Conservation (phyloP, 1,140 invertebrate species). For the Drosophila sp. region DNA sequence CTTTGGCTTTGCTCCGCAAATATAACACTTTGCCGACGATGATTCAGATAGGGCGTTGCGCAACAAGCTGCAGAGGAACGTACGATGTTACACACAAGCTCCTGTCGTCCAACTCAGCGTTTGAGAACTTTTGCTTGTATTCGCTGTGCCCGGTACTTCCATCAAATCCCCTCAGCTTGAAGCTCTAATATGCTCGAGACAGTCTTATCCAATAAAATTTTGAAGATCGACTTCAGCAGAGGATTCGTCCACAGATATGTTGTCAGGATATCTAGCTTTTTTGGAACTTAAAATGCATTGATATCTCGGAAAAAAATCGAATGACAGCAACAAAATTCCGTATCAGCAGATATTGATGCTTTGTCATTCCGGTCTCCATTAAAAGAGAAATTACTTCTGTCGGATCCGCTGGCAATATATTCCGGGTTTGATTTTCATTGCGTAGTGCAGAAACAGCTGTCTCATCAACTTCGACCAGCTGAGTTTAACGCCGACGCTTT, state of each 20-base stretch:
- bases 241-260: slow-evolving; percentile 23
- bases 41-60: not conserved
- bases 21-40: not conserved
- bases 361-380: slow-evolving; percentile 8
- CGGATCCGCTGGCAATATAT: not conserved
- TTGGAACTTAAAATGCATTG: not conserved
- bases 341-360: slow-evolving; percentile 20
- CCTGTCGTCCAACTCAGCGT: not conserved
- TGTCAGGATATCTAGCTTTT: slow-evolving; percentile 18
- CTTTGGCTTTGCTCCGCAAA: slow-evolving; percentile 5
- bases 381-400: slow-evolving; percentile 10
- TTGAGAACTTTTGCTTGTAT: slow-evolving; percentile 18
- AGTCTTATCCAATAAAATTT: slow-evolving; percentile 14
- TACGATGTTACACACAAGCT: slow-evolving; percentile 18
- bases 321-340: slow-evolving; percentile 10
- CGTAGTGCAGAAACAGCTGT: slow-evolving; percentile 19
- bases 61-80: slow-evolving; percentile 8
- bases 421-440: not conserved
- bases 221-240: slow-evolving; percentile 12
- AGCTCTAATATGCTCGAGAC: slow-evolving; percentile 2
- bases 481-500: slow-evolving; percentile 14
- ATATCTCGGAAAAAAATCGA: slow-evolving; percentile 24
- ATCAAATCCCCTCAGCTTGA: slow-evolving; percentile 21
- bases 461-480: slow-evolving; percentile 10
- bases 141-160: slow-evolving; percentile 25